Conservation (phyloP, 1,140 invertebrate genomes). For the Diorhabda sublineata region DNA sequence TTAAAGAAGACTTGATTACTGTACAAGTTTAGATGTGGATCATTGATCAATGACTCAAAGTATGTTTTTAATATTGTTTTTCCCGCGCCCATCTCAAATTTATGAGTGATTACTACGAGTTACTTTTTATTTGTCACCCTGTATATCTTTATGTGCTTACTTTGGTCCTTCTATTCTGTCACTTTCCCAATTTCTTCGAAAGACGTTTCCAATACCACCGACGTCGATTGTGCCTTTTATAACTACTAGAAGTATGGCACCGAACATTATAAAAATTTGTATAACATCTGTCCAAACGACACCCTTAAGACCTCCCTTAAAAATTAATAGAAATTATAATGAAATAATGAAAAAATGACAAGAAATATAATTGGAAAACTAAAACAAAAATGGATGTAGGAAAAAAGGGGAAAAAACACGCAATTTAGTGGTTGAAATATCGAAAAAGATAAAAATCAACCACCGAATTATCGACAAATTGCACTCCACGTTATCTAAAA, state of each 20-base stretch:
- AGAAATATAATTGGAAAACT: not conserved
- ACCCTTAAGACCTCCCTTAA: constrained; percentile 78
- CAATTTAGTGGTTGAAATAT: no score
- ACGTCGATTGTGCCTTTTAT: constrained; percentile 61
- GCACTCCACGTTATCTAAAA: no score
- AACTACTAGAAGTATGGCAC: constrained; percentile 63
- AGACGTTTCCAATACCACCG: constrained; percentile 63
- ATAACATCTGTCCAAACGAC: constrained; percentile 86
- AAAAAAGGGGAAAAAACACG: not conserved
- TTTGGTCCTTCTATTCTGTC: constrained; percentile 60
- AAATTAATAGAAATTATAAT: not conserved
- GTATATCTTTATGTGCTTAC: constrained; percentile 43
- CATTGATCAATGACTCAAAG: no score
- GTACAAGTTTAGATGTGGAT: no score
- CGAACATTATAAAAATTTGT: constrained; percentile 73
- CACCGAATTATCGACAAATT: no score
- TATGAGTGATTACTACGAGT: no score
- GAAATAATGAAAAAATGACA: not conserved
- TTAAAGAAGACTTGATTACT: no score
- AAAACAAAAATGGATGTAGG: no score
- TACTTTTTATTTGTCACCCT: no score
- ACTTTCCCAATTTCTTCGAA: constrained; percentile 53
- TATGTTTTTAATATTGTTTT: no score
- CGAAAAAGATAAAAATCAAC: no score
- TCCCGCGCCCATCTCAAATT: no score